Evolutionary conservation across 2,113 vertebrate species (phyloP).

Genomic region (Corythaixoides concolor): DNA sequence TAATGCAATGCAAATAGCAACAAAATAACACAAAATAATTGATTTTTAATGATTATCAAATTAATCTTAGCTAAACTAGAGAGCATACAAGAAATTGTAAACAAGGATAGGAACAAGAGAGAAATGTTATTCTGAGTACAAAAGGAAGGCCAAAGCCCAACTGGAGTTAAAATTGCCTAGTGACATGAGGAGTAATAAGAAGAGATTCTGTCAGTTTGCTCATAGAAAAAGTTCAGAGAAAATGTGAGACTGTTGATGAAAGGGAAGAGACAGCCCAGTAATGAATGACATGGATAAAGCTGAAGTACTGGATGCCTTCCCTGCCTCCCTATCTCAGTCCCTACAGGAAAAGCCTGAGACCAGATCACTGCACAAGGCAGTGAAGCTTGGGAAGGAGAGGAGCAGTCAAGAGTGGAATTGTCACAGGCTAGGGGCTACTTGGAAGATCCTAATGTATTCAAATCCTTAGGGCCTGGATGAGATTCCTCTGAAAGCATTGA

Average conservation of each 20-base stretch:
- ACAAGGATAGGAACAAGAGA: neutral
- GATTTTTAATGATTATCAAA: neutral
- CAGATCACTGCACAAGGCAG: neutral
- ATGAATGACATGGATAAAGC: neutral
- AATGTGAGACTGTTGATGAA: neutral
- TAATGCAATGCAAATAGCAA: neutral
- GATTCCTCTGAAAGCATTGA: neutral
- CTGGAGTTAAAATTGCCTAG: neutral
- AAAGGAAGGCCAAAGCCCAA: neutral
- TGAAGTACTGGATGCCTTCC: neutral
- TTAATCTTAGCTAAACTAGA: neutral
- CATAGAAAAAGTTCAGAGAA: neutral
- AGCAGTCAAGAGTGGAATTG: neutral
- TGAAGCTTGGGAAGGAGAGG: neutral
- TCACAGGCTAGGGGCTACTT: neutral
- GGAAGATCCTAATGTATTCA: neutral
- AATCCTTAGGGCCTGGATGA: neutral
- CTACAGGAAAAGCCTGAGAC: neutral
- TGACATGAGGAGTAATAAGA: neutral
- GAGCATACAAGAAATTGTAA: neutral
- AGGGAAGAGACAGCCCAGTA: neutral
- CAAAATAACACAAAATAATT: neutral
- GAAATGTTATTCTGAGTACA: neutral
- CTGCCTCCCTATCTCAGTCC: neutral
- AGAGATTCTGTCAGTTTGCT: neutral